These are phyloP conservation scores for Beroe forskalii DNA, from an alignment of 37 sponge, comb jelly and placozoan genomes.

Conservation along the genomic window DNA sequence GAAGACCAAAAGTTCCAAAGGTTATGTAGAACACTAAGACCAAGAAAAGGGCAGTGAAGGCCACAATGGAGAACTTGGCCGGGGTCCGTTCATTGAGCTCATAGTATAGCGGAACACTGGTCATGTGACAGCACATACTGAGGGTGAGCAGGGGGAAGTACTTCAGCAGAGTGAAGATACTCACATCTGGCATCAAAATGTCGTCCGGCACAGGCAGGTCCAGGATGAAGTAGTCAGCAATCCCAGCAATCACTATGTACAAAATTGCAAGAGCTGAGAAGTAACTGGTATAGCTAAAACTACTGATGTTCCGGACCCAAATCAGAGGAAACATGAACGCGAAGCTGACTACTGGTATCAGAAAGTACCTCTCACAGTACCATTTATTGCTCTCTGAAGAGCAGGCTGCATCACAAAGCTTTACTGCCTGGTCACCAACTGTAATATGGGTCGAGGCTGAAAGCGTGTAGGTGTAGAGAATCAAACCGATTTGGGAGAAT, in stretches of 20 bases:
- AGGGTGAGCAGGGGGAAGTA: background rate
- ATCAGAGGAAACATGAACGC: background rate
- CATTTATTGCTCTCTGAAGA: background rate
- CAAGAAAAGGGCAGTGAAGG: too few species aligned
- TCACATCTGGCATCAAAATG: background rate
- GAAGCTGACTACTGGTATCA: background rate
- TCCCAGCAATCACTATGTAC: slow-evolving; percentile 3
- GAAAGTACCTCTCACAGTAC: background rate
- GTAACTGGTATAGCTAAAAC: background rate
- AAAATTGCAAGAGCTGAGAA: background rate
- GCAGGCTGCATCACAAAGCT: background rate
- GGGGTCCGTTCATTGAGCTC: background rate
- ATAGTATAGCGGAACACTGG: slow-evolving; percentile 44
- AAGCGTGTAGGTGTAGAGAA: slow-evolving; percentile 2
- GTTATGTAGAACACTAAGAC: background rate
- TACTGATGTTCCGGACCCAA: background rate
- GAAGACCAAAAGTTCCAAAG: background rate
- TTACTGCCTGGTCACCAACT: slow-evolving; percentile 11
- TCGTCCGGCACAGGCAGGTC: background rate
- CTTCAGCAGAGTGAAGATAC: background rate
- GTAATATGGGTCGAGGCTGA: background rate
- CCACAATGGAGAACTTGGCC: background rate
- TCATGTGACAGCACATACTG: slow-evolving; percentile 36
- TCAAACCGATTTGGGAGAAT: background rate
- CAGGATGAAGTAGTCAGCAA: slow-evolving; percentile 1